Percentiles rank a stretch among this genome's conserved stretches.
These are phyloP conservation scores for Bicyclus anynana DNA, from an alignment of 1,140 invertebrate species.

Conservation along the genomic window DNA sequence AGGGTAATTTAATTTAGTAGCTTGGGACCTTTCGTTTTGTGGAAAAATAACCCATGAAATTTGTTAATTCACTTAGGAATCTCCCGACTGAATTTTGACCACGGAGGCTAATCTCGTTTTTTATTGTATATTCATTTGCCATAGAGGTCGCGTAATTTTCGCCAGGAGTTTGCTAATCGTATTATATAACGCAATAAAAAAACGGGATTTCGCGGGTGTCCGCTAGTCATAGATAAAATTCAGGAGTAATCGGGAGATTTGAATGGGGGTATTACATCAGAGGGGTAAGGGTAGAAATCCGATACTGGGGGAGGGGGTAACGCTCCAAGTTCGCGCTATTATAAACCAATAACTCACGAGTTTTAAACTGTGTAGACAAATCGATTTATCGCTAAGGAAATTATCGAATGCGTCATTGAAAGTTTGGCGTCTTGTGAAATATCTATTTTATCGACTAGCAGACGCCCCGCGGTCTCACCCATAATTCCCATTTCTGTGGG, in stretches of 20 bases:
- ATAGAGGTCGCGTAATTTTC: too few species aligned
- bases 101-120: too few species aligned
- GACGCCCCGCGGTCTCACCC: too few species aligned
- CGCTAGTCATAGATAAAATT: conserved; percentile 28
- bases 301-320: conserved; percentile 18
- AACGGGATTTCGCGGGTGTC: background rate
- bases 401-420: conserved; percentile 1
- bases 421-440: background rate
- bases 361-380: conserved; percentile 19
- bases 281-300: background rate
- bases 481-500: too few species aligned
- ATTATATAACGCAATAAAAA: too few species aligned
- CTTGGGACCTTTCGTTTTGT: background rate
- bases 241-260: conserved; percentile 21
- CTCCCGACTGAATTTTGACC: too few species aligned
- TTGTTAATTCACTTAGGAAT: background rate
- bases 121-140: too few species aligned
- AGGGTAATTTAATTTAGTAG: conserved; percentile 1
- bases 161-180: too few species aligned
- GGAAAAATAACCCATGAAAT: background rate
- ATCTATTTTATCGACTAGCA: too few species aligned
- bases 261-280: background rate
- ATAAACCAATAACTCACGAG: conserved; percentile 12
- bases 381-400: conserved; percentile 6
- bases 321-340: conserved; percentile 18